Conservation (phyloP, 2,888 invertebrate genomes). For the Cylloceria caligata region DNA sequence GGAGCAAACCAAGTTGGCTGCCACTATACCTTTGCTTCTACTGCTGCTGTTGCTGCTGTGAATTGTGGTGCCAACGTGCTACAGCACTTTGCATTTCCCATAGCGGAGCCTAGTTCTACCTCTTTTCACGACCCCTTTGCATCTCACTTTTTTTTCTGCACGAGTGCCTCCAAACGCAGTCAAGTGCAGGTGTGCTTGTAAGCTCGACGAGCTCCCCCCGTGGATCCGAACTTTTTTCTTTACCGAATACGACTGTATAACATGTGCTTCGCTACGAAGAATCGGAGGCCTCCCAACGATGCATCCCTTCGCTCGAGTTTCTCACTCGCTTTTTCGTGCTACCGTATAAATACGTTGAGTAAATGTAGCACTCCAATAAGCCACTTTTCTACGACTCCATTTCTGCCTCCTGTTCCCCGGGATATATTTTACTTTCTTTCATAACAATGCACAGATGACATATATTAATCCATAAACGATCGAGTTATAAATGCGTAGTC, state of each 20-base stretch:
- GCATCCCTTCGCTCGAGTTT: conserved; percentile 28
- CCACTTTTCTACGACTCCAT: conserved; percentile 1
- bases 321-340: not conserved
- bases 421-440: not conserved
- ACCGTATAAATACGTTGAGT: conserved; percentile 41
- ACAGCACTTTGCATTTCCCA: too few relatives aligned
- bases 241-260: conserved; percentile 14
- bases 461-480: not conserved
- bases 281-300: conserved; percentile 1
- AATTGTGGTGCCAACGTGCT: conserved; percentile 59
- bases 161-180: conserved; percentile 58
- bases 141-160: conserved; percentile 53
- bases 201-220: conserved; percentile 27
- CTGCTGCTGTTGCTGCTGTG: conserved; percentile 52
- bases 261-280: conserved; percentile 24
- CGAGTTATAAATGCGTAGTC: not conserved
- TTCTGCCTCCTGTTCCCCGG: not conserved
- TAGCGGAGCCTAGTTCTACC: conserved; percentile 23
- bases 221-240: conserved; percentile 38
- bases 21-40: conserved; percentile 1
- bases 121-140: conserved; percentile 54
- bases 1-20: conserved; percentile 12
- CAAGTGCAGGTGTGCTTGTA: conserved; percentile 60
- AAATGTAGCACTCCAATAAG: conserved; percentile 8
- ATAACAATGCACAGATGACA: not conserved